Percentiles rank a stretch among this genome's conserved stretches.
Evolutionary conservation across 2,888 invertebrate species (phyloP).

Genomic region (Cheilosia pagana): DNA sequence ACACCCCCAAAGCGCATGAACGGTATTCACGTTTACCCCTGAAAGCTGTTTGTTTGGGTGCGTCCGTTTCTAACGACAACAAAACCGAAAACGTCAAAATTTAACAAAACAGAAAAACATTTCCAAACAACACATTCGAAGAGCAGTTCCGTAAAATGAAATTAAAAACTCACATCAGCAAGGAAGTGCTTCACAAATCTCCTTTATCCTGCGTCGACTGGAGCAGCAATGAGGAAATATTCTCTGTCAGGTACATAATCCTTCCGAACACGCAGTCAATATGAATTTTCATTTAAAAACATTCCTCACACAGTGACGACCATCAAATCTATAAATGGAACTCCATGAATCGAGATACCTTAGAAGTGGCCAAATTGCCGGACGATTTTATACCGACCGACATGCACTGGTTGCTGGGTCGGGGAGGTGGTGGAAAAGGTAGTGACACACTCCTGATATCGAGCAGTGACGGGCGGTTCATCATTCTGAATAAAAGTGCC

Average conservation of each 20-base stretch:
- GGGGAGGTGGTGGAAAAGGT: conserved; percentile 81
- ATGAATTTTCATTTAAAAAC: no score
- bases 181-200: conserved; percentile 89
- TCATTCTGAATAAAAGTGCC: conserved; percentile 94
- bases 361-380: conserved; percentile 90
- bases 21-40: neutral
- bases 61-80: neutral
- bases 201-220: conserved; percentile 96
- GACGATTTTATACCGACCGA: conserved; percentile 94
- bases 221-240: conserved; percentile 97
- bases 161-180: conserved; percentile 91
- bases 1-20: neutral
- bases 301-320: conserved; percentile 90
- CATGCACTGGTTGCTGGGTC: conserved; percentile 91
- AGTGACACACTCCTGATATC: conserved; percentile 92
- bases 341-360: conserved; percentile 90
- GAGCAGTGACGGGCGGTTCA: conserved; percentile 94
- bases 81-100: neutral
- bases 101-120: conserved; percentile 20
- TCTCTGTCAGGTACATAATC: conserved; percentile 90
- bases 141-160: conserved; percentile 86
- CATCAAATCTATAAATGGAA: conserved; percentile 96
- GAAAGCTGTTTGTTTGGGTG: neutral
- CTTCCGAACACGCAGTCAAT: neutral
- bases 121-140: conserved; percentile 30